These are phyloP conservation scores for Gephyroberyx darwinii DNA, from an alignment of 2,797 vertebrate genomes.

Conservation along the genomic window DNA sequence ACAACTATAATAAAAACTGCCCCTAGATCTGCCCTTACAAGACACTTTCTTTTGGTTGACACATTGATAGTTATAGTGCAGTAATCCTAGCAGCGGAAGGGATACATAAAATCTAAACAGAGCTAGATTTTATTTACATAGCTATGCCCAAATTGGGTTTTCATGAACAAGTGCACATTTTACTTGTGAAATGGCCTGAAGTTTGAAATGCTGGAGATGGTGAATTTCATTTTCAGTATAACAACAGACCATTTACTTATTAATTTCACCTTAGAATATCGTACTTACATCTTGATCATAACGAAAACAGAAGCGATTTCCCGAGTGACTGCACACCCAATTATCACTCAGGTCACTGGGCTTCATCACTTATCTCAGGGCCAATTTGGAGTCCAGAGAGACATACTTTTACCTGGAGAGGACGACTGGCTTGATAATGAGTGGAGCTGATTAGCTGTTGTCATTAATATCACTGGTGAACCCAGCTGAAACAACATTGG, in stretches of 20 bases:
- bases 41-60: too few species aligned
- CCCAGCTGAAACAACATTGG: slow-evolving; percentile 19
- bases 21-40: too few species aligned
- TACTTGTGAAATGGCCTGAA: too few species aligned
- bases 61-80: neutral
- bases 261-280: neutral
- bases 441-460: neutral
- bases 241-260: neutral
- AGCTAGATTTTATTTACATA: neutral
- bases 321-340: neutral
- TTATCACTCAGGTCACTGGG: slow-evolving; percentile 3
- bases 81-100: too few species aligned
- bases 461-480: neutral
- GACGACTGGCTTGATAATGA: slow-evolving; percentile 11
- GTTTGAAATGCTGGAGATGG: too few species aligned
- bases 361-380: slow-evolving; percentile 16
- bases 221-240: neutral
- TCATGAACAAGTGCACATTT: too few species aligned
- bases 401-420: slow-evolving; percentile 14
- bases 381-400: slow-evolving; percentile 26
- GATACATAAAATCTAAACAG: neutral
- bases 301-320: neutral
- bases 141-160: too few species aligned
- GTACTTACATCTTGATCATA: neutral
- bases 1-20: too few species aligned